A percentile compares a stretch with the other conserved stretches of the same genome.
phyloP scores from a whole-genome alignment of 1,140 invertebrate genomes.

The Scaptomyza montana region DNA sequence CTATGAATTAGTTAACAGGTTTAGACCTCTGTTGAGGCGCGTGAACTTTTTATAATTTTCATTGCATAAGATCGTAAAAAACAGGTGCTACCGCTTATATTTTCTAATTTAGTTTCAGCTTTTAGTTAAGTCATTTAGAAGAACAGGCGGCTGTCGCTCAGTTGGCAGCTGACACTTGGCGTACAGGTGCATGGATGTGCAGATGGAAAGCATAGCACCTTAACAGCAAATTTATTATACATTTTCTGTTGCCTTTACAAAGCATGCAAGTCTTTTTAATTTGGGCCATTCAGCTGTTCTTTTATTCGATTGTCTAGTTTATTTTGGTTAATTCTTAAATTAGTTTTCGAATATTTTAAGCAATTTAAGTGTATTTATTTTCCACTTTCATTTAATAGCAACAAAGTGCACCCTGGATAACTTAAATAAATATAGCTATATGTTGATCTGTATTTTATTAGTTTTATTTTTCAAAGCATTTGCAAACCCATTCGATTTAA shows the following conservation, averaged over 20 bases:
- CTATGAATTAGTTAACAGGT: too few relatives aligned
- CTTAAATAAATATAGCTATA: too few relatives aligned
- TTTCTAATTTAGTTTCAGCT: conserved; percentile 30
- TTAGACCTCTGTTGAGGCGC: too few relatives aligned
- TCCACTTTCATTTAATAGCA: too few relatives aligned
- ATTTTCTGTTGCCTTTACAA: conserved; percentile 2
- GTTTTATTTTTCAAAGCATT: too few relatives aligned
- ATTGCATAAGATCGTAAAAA: neutral
- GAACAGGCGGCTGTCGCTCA: conserved; percentile 5
- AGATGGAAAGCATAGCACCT: conserved; percentile 15
- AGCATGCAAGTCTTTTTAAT: conserved; percentile 5
- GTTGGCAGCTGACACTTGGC: conserved; percentile 38
- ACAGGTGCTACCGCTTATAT: conserved; percentile 33
- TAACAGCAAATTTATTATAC: conserved; percentile 6
- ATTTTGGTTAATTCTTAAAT: neutral
- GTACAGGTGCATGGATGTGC: conserved; percentile 42
- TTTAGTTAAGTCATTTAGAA: conserved; percentile 31
- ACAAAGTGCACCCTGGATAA: too few relatives aligned
- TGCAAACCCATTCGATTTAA: too few relatives aligned
- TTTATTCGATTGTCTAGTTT: conserved; percentile 25
- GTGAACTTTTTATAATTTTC: too few relatives aligned
- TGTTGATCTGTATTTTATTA: too few relatives aligned
- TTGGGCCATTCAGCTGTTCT: neutral
- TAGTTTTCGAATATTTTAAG: too few relatives aligned
- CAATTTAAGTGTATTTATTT: too few relatives aligned